Conservation (phyloP, 2,888 invertebrate species). For the Tridacna gigas region DNA sequence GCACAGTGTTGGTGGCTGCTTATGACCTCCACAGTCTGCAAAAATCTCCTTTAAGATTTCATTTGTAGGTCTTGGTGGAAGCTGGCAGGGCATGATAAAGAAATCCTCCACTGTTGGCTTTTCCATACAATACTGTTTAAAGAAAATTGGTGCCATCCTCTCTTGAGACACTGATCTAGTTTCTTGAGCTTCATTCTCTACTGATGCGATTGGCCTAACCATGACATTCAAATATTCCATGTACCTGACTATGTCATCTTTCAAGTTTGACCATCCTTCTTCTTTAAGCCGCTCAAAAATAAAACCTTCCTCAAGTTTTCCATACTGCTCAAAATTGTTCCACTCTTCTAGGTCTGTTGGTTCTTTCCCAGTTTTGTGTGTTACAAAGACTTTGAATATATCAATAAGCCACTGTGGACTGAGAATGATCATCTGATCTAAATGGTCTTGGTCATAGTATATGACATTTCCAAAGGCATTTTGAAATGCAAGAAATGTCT, state of each 20-base stretch:
- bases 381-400: constrained; percentile 53
- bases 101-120: neutral
- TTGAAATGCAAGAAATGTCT: constrained; percentile 41
- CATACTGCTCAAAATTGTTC: neutral
- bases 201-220: neutral
- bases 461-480: constrained; percentile 54
- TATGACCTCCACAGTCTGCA: neutral
- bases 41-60: neutral
- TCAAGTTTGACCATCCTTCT: neutral
- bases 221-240: constrained; percentile 15
- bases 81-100: constrained; percentile 4
- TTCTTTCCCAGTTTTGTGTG: too few relatives aligned
- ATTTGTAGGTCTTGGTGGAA: neutral
- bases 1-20: neutral
- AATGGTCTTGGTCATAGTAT: constrained; percentile 43
- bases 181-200: neutral
- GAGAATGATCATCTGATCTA: constrained; percentile 41
- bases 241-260: neutral
- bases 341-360: neutral
- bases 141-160: neutral
- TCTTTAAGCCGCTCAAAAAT: neutral
- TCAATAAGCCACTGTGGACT: constrained; percentile 59
- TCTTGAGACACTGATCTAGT: neutral
- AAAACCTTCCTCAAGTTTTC: neutral
- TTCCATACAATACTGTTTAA: too few relatives aligned